A percentile compares a stretch with the other conserved stretches of the same genome.
phyloP scores from a whole-genome alignment of 2,113 vertebrate genomes.

The Bettongia penicillata region DNA sequence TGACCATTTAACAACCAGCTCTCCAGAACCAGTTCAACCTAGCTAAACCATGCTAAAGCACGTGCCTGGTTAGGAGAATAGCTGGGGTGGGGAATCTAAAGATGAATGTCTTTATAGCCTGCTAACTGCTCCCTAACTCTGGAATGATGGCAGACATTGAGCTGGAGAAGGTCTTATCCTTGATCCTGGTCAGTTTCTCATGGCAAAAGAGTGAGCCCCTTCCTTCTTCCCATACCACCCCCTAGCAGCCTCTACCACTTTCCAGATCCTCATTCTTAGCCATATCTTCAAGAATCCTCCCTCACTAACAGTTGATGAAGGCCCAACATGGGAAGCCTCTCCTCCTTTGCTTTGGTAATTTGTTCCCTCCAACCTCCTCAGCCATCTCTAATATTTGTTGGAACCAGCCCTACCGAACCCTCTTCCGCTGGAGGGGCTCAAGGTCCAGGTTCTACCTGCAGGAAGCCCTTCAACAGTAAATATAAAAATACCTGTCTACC shows the following conservation, averaged over 20 bases:
- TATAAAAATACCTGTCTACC: slow-evolving; percentile 92
- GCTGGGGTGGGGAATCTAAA: neutral
- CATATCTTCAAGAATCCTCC: slow-evolving; percentile 83
- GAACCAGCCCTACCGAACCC: slow-evolving; percentile 77
- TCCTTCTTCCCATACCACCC: neutral
- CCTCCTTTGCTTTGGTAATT: slow-evolving; percentile 72
- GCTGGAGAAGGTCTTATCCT: slow-evolving; percentile 83
- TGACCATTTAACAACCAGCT: neutral
- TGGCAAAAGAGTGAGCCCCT: slow-evolving; percentile 91
- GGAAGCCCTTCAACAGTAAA: slow-evolving; percentile 90
- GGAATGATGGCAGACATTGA: slow-evolving; percentile 93
- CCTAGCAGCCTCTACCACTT: slow-evolving; percentile 77
- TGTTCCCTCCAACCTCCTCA: slow-evolving; percentile 82
- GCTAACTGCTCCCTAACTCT: slow-evolving; percentile 88
- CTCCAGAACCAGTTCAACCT: neutral
- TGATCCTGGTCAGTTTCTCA: slow-evolving; percentile 86
- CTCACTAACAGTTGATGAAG: slow-evolving; percentile 92
- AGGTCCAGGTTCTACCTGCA: slow-evolving; percentile 92
- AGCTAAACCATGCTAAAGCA: neutral
- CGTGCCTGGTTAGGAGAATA: neutral
- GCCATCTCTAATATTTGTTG: slow-evolving; percentile 87
- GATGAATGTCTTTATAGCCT: slow-evolving; percentile 74
- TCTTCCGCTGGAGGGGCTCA: slow-evolving; percentile 88
- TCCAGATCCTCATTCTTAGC: slow-evolving; percentile 77
- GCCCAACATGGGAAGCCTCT: slow-evolving; percentile 87